These are phyloP conservation scores for Alcedo quadribrachys DNA, from an alignment of 2,797 vertebrate species.

Conservation along the genomic window DNA sequence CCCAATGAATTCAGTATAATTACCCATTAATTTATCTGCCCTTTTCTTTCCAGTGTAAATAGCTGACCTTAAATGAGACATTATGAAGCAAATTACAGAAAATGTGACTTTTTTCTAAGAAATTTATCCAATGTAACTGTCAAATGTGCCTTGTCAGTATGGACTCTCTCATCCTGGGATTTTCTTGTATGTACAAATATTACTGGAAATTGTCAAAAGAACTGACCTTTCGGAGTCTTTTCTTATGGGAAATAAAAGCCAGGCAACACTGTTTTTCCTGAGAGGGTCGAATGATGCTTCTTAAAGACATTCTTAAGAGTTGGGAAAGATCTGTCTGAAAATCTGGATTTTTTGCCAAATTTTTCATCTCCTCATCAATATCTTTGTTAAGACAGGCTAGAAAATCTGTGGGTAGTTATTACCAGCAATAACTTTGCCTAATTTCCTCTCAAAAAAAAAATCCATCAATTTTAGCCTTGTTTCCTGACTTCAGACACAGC, in stretches of 20 bases:
- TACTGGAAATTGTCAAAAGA: constrained; percentile 21
- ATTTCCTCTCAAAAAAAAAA: background rate
- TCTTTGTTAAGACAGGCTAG: background rate
- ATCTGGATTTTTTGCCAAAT: background rate
- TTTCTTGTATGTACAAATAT: constrained; percentile 6
- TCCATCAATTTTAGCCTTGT: background rate
- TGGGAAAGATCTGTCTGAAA: constrained; percentile 40
- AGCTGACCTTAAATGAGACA: background rate
- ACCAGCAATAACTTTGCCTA: background rate
- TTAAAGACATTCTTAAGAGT: background rate
- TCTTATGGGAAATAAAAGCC: background rate
- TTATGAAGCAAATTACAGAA: constrained; percentile 41
- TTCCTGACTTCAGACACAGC: background rate
- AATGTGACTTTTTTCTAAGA: constrained; percentile 21
- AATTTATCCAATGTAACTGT: background rate
- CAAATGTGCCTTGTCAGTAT: background rate
- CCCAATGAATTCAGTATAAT: background rate
- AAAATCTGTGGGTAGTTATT: constrained; percentile 15
- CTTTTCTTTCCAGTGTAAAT: background rate
- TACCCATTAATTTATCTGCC: background rate
- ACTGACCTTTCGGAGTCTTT: background rate
- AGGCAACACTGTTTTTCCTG: background rate
- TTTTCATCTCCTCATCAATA: background rate
- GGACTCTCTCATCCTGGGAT: background rate
- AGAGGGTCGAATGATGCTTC: background rate